A percentile compares a stretch with the other conserved stretches of the same genome.
Conservation (phyloP, 1,140 invertebrate genomes). For the Tetramorium alpestre region DNA sequence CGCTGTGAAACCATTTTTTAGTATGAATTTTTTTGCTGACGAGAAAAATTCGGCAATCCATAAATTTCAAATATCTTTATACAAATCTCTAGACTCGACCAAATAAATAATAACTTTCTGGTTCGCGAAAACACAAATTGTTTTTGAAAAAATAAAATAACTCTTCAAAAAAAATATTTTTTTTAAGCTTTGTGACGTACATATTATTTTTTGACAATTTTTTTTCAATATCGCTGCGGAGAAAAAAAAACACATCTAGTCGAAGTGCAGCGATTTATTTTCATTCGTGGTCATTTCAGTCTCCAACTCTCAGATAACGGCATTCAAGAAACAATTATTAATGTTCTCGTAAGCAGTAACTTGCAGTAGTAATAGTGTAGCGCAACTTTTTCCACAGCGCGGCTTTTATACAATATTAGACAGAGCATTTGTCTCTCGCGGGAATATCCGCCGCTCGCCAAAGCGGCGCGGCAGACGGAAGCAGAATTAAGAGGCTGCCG, state of each 20-base stretch:
- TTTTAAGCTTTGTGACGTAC: not conserved
- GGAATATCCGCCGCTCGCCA: slow-evolving; percentile 21
- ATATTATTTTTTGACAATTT: not conserved
- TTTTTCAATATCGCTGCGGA: not conserved
- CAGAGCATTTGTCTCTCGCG: slow-evolving; percentile 29
- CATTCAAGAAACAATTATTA: slow-evolving; percentile 26
- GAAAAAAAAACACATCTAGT: not conserved
- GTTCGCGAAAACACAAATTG: not conserved
- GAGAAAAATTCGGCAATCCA: not conserved
- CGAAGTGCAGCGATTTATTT: not conserved
- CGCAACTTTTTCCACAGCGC: slow-evolving; percentile 12
- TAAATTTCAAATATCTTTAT: slow-evolving; percentile 24
- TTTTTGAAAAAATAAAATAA: not conserved
- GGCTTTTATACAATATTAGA: slow-evolving; percentile 34
- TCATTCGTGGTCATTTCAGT: not conserved
- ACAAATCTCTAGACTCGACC: not conserved
- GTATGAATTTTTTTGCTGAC: slow-evolving; percentile 5
- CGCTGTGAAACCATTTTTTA: slow-evolving; percentile 11
- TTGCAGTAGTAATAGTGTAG: not conserved
- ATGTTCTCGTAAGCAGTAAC: not conserved
- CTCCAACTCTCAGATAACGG: not conserved
- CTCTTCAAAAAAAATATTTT: not conserved
- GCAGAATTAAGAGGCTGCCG: slow-evolving; percentile 58
- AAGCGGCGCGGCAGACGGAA: slow-evolving; percentile 22
- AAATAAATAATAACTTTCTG: slow-evolving; percentile 12